Evolutionary conservation across 53 echinoderm and acorn worm genomes (phyloP).

Genomic region (Crossaster papposus): DNA sequence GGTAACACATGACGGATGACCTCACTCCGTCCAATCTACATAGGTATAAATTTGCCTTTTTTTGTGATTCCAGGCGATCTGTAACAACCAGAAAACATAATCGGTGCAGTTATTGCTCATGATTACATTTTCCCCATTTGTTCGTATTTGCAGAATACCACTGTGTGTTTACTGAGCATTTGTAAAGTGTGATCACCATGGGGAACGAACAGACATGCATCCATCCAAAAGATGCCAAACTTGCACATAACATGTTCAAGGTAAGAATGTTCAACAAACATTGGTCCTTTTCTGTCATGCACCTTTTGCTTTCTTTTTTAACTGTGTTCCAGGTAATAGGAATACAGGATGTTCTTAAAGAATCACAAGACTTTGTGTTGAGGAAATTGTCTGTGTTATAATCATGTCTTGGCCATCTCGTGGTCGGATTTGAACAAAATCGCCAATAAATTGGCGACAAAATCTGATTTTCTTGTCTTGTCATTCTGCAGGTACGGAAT

Average conservation of each 20-base stretch:
- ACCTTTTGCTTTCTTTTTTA: too few species aligned
- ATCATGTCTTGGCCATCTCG: not conserved
- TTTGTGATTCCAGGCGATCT: too few species aligned
- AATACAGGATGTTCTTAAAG: too few species aligned
- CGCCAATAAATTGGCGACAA: too few species aligned
- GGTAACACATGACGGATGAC: too few species aligned
- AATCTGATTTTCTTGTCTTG: too few species aligned
- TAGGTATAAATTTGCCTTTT: not conserved
- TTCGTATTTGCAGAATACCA: not conserved
- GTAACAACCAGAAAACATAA: not conserved
- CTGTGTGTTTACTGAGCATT: constrained; percentile 15
- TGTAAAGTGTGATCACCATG: constrained; percentile 10
- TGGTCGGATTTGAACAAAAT: too few species aligned
- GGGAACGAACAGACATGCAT: constrained; percentile 49
- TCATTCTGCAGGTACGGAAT: constrained; percentile 81
- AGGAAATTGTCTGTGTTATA: too few species aligned
- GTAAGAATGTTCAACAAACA: constrained; percentile 13
- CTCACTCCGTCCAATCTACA: too few species aligned
- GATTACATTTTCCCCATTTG: not conserved
- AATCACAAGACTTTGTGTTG: too few species aligned
- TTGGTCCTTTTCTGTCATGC: too few species aligned
- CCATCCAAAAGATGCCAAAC: constrained; percentile 51
- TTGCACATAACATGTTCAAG: constrained; percentile 55
- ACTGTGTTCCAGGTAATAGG: not conserved
- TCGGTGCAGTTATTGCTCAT: not conserved